A percentile compares a stretch with the other conserved stretches of the same genome.
Conservation (phyloP, 2,888 invertebrate species). For the Tyria jacobaeae region DNA sequence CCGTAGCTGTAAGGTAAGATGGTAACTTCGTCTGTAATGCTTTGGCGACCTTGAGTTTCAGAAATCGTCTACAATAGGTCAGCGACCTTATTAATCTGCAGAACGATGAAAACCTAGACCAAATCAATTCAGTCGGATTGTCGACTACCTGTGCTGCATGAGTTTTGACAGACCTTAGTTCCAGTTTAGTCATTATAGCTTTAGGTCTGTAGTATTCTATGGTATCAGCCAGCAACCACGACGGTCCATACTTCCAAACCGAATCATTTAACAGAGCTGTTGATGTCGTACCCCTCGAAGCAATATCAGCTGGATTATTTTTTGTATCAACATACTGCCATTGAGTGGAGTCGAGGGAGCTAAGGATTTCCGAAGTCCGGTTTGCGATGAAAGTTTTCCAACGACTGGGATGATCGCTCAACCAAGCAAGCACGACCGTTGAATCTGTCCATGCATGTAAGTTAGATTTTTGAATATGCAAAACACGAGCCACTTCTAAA, state of each 20-base stretch:
- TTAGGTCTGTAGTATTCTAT: slow-evolving; percentile 2
- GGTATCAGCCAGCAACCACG: background rate
- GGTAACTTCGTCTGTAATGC: too few relatives aligned
- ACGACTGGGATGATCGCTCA: background rate
- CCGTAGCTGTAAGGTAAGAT: too few relatives aligned
- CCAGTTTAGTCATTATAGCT: background rate
- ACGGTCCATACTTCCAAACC: slow-evolving; percentile 3
- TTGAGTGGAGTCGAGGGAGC: too few relatives aligned
- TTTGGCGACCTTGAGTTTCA: too few relatives aligned
- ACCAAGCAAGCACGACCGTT: background rate
- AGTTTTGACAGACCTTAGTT: background rate
- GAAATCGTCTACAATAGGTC: too few relatives aligned
- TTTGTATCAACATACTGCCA: background rate
- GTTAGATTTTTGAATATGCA: background rate
- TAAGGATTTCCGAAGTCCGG: background rate
- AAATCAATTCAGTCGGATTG: background rate
- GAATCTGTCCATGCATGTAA: background rate
- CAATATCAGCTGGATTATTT: background rate
- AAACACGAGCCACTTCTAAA: background rate
- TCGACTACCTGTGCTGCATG: background rate
- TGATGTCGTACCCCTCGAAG: background rate
- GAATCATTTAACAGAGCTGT: background rate
- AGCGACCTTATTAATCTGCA: background rate
- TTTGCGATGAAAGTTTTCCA: slow-evolving; percentile 1
- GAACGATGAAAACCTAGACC: background rate